Evolutionary conservation across 1,140 invertebrate genomes (phyloP), one percentile per base, ranked within the genome.

Genomic region (Scaptomyza graminum): DNA sequence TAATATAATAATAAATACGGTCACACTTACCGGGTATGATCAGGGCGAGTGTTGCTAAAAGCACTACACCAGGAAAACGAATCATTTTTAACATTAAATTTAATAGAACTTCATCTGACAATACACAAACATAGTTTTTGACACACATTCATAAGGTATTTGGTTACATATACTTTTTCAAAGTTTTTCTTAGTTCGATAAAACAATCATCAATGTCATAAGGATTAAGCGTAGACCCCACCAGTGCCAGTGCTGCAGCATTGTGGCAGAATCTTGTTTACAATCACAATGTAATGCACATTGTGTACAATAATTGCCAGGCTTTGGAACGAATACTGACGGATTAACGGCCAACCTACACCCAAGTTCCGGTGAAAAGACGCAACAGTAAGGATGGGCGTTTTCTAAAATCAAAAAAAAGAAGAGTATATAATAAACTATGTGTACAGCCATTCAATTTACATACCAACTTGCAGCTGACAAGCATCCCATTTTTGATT

Each of bases 11-110:
- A n/a, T n/a, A n/a, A 9, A 12, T 5, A n/a, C 8, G 22, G 47
- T 25, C 47, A 25, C 51, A 43, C 72, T 75, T 55, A 75, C 74
- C 46, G 8, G 72, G 59, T 13, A 63, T 28, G 0, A 63, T 15
- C 5, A 56, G 7, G 4, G 57, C 18, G 13, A 57, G 28, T 12
- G 11, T 54, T 37, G 46, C 46, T n/a, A 61, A 9, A 41, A 50
- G 3, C 15, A 28, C 50, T 25, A 28, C 50, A 12, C 13, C 31
- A 7, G 6, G 11, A 31, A 39, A 47, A 3, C 18, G 41, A 11
- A 54, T 46, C 47, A 61, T 61, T 7, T 13, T 7, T 50, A 1
- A 50, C 47, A 28, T 6, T 0, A n/a, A 7, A 50, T 50, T 50
- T 50, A 0, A 12, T 5, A 39, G 1, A 31, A 31, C 28, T 31